A percentile compares a stretch with the other conserved stretches of the same genome.
phyloP scores from a whole-genome alignment of 2,113 vertebrate species.

The Prionailurus bengalensis region DNA sequence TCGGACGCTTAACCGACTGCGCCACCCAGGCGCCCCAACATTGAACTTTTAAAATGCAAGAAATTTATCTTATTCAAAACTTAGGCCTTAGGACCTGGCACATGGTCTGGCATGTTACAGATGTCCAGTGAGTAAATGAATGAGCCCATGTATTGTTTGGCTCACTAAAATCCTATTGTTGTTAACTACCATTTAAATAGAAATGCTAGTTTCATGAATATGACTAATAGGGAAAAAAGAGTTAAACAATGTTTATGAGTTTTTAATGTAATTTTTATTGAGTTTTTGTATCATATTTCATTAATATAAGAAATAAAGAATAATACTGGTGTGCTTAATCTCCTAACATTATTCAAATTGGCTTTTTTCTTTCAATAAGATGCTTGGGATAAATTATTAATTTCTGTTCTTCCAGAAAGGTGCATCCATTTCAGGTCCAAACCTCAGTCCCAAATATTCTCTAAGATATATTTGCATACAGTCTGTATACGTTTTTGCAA shows the following conservation, averaged over 20 bases:
- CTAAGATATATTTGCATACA: slow-evolving; percentile 35
- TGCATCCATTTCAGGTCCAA: slow-evolving; percentile 7
- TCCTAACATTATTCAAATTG: slow-evolving; percentile 67
- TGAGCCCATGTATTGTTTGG: background rate
- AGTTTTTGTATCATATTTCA: slow-evolving; percentile 60
- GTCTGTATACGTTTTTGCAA: background rate
- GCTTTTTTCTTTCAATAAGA: slow-evolving; percentile 63
- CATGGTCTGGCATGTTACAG: background rate
- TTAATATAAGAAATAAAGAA: slow-evolving; percentile 76
- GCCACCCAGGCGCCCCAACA: too few relatives aligned
- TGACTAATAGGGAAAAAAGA: slow-evolving; percentile 61
- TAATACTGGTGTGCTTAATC: slow-evolving; percentile 55
- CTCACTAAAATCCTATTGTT: slow-evolving; percentile 43
- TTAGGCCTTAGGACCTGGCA: background rate
- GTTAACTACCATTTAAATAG: slow-evolving; percentile 63
- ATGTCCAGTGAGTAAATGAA: background rate
- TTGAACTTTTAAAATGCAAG: background rate
- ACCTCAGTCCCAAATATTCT: background rate
- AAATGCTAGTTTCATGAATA: slow-evolving; percentile 66
- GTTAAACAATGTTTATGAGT: slow-evolving; percentile 76
- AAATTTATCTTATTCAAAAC: background rate
- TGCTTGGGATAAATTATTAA: slow-evolving; percentile 57
- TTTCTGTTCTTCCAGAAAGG: slow-evolving; percentile 67
- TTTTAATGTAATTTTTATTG: slow-evolving; percentile 80
- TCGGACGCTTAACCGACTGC: too few relatives aligned